Percentiles rank a stretch among this genome's conserved stretches.
Conservation (phyloP, 1,140 invertebrate genomes). For the Leptinotarsa lineolata region DNA sequence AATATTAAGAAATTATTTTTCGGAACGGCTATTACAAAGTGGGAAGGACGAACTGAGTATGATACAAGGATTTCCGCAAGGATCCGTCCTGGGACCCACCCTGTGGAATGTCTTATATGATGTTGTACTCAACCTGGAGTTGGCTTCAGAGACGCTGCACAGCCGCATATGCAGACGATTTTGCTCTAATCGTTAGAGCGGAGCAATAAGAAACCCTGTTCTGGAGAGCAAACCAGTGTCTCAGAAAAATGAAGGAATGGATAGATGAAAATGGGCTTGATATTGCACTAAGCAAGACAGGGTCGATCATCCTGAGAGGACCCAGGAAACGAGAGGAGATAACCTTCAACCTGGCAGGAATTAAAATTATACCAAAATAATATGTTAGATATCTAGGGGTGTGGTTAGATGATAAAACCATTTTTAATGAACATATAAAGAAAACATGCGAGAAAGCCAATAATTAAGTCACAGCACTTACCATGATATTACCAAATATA, state of each 20-base stretch:
- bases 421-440: not conserved
- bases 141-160: not conserved
- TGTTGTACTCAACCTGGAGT: not conserved
- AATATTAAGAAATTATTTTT: too few relatives aligned
- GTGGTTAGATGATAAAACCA: not conserved
- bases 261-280: not conserved
- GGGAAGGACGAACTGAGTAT: too few relatives aligned
- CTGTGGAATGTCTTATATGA: not conserved
- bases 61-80: not conserved
- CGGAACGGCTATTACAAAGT: too few relatives aligned
- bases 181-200: not conserved
- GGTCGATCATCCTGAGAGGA: not conserved
- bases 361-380: not conserved
- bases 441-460: not conserved
- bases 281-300: not conserved
- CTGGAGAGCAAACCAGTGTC: not conserved
- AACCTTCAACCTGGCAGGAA: not conserved
- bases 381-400: not conserved
- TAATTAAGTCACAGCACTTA: not conserved
- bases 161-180: not conserved
- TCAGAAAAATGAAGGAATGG: not conserved
- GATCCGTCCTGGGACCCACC: not conserved
- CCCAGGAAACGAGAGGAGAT: not conserved
- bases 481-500: not conserved
- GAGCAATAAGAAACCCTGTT: not conserved